A percentile compares a stretch with the other conserved stretches of the same genome.
Evolutionary conservation across 2,888 invertebrate genomes (phyloP).

Genomic region (Eurois occulta): DNA sequence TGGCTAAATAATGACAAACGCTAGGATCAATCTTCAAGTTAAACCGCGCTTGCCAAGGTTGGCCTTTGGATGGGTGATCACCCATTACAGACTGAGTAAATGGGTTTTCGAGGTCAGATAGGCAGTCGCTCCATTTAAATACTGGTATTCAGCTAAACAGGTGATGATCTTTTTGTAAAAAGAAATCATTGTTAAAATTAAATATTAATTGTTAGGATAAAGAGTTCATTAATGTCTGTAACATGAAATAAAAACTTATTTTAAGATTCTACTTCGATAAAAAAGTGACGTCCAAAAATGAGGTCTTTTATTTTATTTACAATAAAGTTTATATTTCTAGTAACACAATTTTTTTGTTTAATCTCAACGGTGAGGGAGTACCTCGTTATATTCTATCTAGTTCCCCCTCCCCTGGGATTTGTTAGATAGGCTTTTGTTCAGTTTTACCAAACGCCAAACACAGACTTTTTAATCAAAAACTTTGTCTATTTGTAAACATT

Average conservation of each 20-base stretch:
- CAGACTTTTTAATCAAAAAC: slow-evolving; percentile 25
- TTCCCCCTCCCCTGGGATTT: slow-evolving; percentile 15
- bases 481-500: slow-evolving; percentile 34
- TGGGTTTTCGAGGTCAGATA: too few species aligned
- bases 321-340: slow-evolving; percentile 8
- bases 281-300: background rate
- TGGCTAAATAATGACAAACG: too few species aligned
- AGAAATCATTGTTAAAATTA: too few species aligned
- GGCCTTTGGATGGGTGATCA: too few species aligned
- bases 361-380: background rate
- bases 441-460: background rate
- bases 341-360: slow-evolving; percentile 23
- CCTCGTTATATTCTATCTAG: slow-evolving; percentile 18
- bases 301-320: background rate
- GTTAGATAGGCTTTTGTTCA: slow-evolving; percentile 2
- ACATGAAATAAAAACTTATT: background rate
- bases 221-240: background rate
- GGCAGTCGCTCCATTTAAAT: too few species aligned
- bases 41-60: too few species aligned
- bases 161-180: too few species aligned
- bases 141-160: too few species aligned
- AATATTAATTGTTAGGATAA: background rate
- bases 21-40: too few species aligned
- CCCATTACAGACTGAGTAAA: too few species aligned
- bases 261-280: background rate